Base-by-base conservation (phyloP, 2,797 vertebrate species). In the Coendou prehensilis region DNA sequence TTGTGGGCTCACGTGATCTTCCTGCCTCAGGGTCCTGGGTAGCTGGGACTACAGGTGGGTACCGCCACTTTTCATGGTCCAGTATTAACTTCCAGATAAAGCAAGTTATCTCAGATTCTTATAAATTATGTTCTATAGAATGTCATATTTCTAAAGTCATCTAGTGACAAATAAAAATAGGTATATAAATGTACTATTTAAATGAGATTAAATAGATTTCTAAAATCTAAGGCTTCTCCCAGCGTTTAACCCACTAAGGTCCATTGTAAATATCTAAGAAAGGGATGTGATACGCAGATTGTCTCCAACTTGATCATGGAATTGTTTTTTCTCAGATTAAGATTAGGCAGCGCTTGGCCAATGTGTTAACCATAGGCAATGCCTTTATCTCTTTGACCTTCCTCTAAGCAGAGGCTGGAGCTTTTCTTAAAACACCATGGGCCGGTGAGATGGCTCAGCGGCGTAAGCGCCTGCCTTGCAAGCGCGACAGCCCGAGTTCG, bases 71-170 rank as follows among this genome's bases (percentile, higher is more conserved):
- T 57, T 81, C 1, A 41, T 45, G 22, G 5, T 45, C 26, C 2
- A 14, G 23, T 11, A 47, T 69, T 45, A 78, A 26, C 52, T 93
- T 93, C 22, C 59, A 75, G 9, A 13, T 52, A 71, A 82, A 84
- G 26, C 26, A 61, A 75, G 2, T 71, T 30, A 84, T 41, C 41
- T 45, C 52, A 76, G 17, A 26, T 20, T n/a, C 37, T 95, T 56
- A 57, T 37, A 89, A 69, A 54, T 73, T 75, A 8, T 71, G 9
- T 47, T 87, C 33, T 41, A 81, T n/a, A 95, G 73, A 95, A 95
- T 9, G 37, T n/a, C 30, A 14, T 86, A 37, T 45, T 75, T 75
- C 64, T 86, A 54, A 91, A 67, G 30, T 54, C 73, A 50, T 52
- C 86, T 50, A 89, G 37, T 22, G 56, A 69, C 9, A 37, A 92